These are phyloP conservation scores for Dipus sagitta DNA, from an alignment of 2,797 vertebrate genomes.

Conservation along the genomic window DNA sequence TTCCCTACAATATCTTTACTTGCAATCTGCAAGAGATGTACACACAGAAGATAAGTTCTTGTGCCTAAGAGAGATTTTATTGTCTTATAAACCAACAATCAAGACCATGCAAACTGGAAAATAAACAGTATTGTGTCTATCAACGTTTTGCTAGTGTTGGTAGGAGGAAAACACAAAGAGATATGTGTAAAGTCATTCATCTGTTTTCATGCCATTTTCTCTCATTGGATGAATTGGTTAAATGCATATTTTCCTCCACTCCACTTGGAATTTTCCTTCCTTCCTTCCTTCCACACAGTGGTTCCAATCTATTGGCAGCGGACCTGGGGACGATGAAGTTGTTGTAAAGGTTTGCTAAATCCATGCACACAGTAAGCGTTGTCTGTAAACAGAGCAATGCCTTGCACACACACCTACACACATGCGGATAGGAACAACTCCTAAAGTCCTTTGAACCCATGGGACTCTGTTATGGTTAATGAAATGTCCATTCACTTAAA, in stretches of 20 bases:
- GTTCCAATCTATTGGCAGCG: not conserved
- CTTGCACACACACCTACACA: accelerated
- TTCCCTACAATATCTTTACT: constrained; percentile 10
- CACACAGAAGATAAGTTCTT: constrained; percentile 14
- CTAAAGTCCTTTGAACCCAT: not conserved
- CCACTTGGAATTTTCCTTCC: not conserved
- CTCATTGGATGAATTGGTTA: not conserved
- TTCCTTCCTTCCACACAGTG: not conserved
- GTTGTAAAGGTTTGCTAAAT: not conserved
- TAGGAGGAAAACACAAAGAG: not conserved
- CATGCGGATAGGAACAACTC: not conserved
- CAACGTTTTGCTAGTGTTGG: not conserved
- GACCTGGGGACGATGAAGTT: not conserved
- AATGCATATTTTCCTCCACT: not conserved
- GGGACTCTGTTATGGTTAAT: not conserved
- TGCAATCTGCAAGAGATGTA: constrained; percentile 33
- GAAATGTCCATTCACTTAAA: not conserved
- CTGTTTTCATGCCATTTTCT: constrained; percentile 39
- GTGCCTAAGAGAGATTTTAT: constrained; percentile 42
- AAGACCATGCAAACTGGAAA: constrained; percentile 42
- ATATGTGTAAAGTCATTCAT: constrained; percentile 24
- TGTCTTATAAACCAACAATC: constrained; percentile 41
- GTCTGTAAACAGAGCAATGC: not conserved
- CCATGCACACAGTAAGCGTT: not conserved
- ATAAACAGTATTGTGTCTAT: constrained; percentile 28